A percentile compares a stretch with the other conserved stretches of the same genome.
Evolutionary conservation across 2,888 invertebrate species (phyloP).

Genomic region (Sesia apiformis): DNA sequence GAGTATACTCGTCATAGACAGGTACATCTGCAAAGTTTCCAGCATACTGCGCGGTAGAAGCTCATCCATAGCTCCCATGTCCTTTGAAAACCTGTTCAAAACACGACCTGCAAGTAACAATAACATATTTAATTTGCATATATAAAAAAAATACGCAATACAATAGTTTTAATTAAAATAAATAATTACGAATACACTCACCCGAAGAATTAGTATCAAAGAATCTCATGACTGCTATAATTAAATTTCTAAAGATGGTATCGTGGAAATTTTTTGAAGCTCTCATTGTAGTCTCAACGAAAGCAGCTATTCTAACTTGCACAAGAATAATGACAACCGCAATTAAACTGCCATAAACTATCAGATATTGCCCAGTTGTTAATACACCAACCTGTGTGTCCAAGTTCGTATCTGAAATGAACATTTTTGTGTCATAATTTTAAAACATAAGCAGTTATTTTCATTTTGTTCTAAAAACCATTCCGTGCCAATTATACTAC

Average conservation of each 20-base stretch:
- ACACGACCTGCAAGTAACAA: constrained; percentile 63
- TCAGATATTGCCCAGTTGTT: constrained; percentile 45
- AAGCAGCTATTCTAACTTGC: constrained; percentile 71
- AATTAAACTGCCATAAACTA: constrained; percentile 44
- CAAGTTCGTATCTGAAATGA: constrained; percentile 37
- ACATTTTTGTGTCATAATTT: too few relatives aligned
- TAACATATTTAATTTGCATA: too few relatives aligned
- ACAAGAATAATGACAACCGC: constrained; percentile 57
- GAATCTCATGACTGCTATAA: constrained; percentile 81
- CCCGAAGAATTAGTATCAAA: constrained; percentile 87
- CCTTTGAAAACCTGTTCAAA: constrained; percentile 87
- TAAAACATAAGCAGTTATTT: too few relatives aligned
- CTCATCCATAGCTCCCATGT: constrained; percentile 86
- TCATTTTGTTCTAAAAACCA: too few relatives aligned
- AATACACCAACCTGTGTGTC: constrained; percentile 38
- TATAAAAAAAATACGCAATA: too few relatives aligned
- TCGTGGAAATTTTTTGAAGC: constrained; percentile 82
- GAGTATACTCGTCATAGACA: constrained; percentile 44
- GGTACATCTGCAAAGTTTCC: constrained; percentile 75
- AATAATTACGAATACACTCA: constrained; percentile 31
- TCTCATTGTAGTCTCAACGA: constrained; percentile 76
- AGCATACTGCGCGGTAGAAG: constrained; percentile 78
- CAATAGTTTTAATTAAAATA: too few relatives aligned
- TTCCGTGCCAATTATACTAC: too few relatives aligned
- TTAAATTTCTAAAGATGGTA: constrained; percentile 81